Evolutionary conservation across 2,888 invertebrate genomes (phyloP).

Genomic region (Rotaria sp.): DNA sequence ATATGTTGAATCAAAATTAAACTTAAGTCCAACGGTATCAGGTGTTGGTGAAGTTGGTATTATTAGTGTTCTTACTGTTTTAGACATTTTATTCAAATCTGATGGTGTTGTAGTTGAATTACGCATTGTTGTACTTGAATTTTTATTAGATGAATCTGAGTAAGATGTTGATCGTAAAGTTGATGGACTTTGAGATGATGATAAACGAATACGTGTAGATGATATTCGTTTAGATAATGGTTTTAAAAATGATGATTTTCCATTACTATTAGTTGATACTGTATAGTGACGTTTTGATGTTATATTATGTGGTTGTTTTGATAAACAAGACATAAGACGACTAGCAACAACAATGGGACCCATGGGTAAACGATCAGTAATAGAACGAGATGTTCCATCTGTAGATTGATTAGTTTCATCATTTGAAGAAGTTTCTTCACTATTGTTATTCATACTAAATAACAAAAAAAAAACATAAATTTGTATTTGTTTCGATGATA

Average conservation of each 20-base stretch:
- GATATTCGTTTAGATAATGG: not conserved
- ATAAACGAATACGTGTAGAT: not conserved
- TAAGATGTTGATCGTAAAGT: not conserved
- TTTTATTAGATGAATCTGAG: not conserved
- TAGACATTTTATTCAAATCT: not conserved
- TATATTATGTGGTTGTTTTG: not conserved
- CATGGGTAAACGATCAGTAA: not conserved
- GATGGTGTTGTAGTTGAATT: not conserved
- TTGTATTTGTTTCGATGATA: too few species aligned
- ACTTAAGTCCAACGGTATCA: not conserved
- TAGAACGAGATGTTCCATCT: not conserved
- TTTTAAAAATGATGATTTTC: not conserved
- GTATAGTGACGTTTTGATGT: not conserved
- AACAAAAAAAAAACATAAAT: not conserved
- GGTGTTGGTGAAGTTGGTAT: not conserved
- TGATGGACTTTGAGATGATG: not conserved
- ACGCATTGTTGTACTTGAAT: not conserved
- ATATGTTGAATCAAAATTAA: not conserved
- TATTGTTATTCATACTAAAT: conserved; percentile 11
- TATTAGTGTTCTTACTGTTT: not conserved
- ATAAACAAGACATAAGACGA: not conserved
- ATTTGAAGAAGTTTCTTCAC: not conserved
- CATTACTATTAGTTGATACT: not conserved
- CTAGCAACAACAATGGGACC: not conserved
- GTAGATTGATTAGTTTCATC: not conserved